Percentiles rank a stretch among this genome's conserved stretches.
phyloP scores from a whole-genome alignment of 2,797 vertebrate species.

The Amblyraja radiata region DNA sequence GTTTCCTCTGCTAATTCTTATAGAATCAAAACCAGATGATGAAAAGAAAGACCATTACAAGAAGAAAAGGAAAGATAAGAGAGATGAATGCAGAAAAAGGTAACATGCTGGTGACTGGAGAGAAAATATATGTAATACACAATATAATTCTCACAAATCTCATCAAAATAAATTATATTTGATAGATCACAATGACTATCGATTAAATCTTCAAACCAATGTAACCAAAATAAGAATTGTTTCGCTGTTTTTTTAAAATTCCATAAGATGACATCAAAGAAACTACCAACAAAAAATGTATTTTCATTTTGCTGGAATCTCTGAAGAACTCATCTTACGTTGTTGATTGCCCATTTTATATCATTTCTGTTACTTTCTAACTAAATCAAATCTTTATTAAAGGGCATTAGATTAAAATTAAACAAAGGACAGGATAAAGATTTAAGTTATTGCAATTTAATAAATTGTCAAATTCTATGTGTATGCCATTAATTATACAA shows the following conservation, averaged over 20 bases:
- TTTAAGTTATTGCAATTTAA: neutral
- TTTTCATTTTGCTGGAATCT: neutral
- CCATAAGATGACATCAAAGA: neutral
- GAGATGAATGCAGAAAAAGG: slow-evolving; percentile 62
- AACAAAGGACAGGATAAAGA: neutral
- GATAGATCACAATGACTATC: neutral
- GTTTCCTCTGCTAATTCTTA: slow-evolving; percentile 39
- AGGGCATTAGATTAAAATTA: neutral
- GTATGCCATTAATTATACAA: neutral
- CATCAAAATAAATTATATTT: neutral
- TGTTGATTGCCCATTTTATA: neutral
- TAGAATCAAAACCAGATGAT: slow-evolving; percentile 58
- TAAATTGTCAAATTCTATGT: neutral
- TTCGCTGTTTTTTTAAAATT: neutral
- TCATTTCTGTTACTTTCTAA: neutral
- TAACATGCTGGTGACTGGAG: slow-evolving; percentile 42
- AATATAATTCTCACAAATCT: neutral
- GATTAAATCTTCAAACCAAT: neutral
- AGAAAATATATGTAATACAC: neutral
- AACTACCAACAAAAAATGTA: neutral
- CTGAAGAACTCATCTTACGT: neutral
- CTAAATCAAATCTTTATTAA: neutral
- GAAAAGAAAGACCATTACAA: slow-evolving; percentile 60
- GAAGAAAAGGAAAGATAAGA: slow-evolving; percentile 62
- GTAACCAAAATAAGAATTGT: neutral